Evolutionary conservation across 2,113 vertebrate species (phyloP).

Genomic region (Panthera tigris): DNA sequence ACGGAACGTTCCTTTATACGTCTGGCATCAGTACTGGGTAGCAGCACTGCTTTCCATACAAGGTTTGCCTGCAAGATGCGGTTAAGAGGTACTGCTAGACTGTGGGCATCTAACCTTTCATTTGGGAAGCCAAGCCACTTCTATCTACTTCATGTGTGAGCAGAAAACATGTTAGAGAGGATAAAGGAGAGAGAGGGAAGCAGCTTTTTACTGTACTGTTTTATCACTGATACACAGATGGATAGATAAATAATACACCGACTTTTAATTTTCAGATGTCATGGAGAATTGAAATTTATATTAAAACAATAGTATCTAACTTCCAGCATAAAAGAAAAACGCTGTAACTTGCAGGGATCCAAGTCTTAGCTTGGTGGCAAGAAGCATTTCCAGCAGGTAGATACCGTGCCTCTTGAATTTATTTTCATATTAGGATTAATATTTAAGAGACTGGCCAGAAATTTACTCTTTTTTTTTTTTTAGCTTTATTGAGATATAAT

Average conservation of each 20-base stretch:
- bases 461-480: neutral
- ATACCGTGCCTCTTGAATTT: neutral
- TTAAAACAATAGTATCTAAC: slow-evolving; percentile 8
- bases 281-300: neutral
- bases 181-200: neutral
- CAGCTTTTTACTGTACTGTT: neutral
- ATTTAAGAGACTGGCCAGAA: neutral
- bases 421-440: neutral
- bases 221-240: neutral
- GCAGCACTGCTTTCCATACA: neutral
- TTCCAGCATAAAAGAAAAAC: neutral
- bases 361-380: neutral
- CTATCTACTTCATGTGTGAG: neutral
- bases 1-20: too few species aligned
- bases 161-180: neutral
- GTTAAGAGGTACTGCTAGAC: neutral
- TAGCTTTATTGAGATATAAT: neutral
- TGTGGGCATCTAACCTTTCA: neutral
- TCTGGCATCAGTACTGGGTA: neutral
- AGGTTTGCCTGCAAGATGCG: neutral
- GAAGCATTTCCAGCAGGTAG: neutral
- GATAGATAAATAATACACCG: neutral
- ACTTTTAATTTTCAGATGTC: neutral
- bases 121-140: neutral
- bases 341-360: neutral